These are phyloP conservation scores for Takifugu ocellatus DNA, from an alignment of 2,797 vertebrate genomes.

Conservation along the genomic window DNA sequence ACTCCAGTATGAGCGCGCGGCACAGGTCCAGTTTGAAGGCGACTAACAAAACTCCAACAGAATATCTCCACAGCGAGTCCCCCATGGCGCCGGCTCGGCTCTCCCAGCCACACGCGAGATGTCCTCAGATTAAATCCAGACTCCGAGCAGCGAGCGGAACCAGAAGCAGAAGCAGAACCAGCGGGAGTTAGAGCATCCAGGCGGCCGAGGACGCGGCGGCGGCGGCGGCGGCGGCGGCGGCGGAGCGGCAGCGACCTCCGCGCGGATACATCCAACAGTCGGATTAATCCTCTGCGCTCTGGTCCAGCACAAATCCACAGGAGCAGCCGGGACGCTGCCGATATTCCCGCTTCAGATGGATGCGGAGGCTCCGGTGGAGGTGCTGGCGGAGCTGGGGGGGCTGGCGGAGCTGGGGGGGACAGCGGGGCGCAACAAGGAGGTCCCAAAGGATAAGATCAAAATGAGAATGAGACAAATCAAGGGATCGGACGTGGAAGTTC, in stretches of 20 bases:
- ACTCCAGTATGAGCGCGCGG: conserved; percentile 91
- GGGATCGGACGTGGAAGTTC: conserved; percentile 72
- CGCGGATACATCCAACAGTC: conserved; percentile 2
- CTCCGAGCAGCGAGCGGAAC: conserved; percentile 34
- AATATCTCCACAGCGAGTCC: conserved; percentile 94
- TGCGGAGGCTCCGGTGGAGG: neutral
- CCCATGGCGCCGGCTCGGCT: conserved; percentile 74
- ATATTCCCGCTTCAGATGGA: no score
- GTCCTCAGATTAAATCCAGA: conserved; percentile 62
- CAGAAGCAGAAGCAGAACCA: conserved; percentile 44
- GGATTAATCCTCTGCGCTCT: conserved; percentile 47
- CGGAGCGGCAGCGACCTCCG: no score
- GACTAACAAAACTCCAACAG: conserved; percentile 89
- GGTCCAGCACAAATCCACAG: no score
- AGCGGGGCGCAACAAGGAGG: conserved; percentile 53
- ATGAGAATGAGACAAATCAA: conserved; percentile 64
- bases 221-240: conserved; percentile 32
- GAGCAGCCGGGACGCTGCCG: no score
- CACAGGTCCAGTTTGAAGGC: conserved; percentile 90
- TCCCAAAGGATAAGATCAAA: conserved; percentile 53
- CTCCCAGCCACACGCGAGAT: no score
- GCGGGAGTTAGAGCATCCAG: conserved; percentile 56
- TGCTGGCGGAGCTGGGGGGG: conserved; percentile 22
- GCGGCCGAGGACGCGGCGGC: conserved; percentile 34
- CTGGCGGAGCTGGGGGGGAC: conserved; percentile 44